These are phyloP conservation scores for Phortica okadai DNA, from an alignment of 2,888 invertebrate species.

Conservation along the genomic window DNA sequence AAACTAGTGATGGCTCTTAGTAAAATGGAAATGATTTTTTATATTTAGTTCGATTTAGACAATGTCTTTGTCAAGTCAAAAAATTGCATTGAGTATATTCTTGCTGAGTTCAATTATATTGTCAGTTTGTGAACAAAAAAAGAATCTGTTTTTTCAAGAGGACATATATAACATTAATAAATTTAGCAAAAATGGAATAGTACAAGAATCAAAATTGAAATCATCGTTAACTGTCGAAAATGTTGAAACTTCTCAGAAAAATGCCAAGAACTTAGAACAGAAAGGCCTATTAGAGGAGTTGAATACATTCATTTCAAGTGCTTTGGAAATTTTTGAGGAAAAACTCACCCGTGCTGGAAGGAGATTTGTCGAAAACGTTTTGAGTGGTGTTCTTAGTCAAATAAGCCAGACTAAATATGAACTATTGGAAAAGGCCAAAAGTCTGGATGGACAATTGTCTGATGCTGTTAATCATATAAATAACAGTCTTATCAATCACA, in stretches of 20 bases:
- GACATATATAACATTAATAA: neutral
- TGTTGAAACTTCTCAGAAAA: neutral
- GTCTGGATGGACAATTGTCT: conserved; percentile 56
- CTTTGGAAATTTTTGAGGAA: conserved; percentile 48
- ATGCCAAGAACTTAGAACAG: neutral
- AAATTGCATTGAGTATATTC: neutral
- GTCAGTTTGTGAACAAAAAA: neutral
- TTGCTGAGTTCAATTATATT: neutral
- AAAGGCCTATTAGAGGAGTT: conserved; percentile 39
- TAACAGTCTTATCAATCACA: conserved; percentile 61
- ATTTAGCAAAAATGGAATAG: neutral
- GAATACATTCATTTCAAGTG: conserved; percentile 44
- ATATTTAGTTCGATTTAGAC: conserved; percentile 12
- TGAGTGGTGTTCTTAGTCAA: conserved; percentile 46
- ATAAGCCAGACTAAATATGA: conserved; percentile 50
- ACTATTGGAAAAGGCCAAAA: conserved; percentile 50
- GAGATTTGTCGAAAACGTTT: conserved; percentile 46
- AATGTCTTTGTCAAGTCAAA: conserved; percentile 12
- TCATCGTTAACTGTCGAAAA: conserved; percentile 1
- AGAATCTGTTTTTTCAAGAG: neutral
- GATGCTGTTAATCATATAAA: conserved; percentile 57
- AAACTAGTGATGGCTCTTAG: neutral
- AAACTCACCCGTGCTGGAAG: conserved; percentile 51
- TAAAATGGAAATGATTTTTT: conserved; percentile 5
- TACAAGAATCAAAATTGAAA: neutral